A percentile compares a stretch with the other conserved stretches of the same genome.
Evolutionary conservation across 2,797 vertebrate species (phyloP).

Genomic region (Dryobates pubescens): DNA sequence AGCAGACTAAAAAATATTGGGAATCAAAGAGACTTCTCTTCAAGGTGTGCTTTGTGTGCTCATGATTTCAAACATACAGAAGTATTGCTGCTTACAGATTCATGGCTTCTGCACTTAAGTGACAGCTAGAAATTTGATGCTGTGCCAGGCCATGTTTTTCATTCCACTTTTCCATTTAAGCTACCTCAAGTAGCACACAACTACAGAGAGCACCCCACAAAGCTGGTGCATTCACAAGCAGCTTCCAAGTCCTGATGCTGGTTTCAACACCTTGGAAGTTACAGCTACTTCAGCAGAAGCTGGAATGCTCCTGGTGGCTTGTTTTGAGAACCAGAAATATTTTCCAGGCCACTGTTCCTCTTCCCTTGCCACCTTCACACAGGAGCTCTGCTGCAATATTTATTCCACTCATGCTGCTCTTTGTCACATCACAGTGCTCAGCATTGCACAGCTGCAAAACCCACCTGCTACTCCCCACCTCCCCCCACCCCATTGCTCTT

Average conservation of each 20-base stretch:
- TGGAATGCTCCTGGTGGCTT: neutral
- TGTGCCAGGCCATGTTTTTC: neutral
- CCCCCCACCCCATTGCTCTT: neutral
- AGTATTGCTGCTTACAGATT: neutral
- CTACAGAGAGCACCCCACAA: neutral
- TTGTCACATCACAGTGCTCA: neutral
- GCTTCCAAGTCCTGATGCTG: neutral
- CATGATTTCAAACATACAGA: neutral
- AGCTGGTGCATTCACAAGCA: neutral
- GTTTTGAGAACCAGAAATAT: conserved; percentile 4
- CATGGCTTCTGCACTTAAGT: neutral
- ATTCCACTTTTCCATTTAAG: neutral
- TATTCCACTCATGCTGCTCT: neutral
- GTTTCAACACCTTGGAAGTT: neutral
- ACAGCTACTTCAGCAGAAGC: neutral
- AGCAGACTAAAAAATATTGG: neutral
- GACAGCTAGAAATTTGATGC: neutral
- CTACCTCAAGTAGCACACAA: neutral
- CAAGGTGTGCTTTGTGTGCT: neutral
- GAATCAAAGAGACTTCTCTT: neutral
- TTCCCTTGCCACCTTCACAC: neutral
- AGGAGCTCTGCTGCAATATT: conserved; percentile 14
- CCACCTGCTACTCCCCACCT: conserved; percentile 25
- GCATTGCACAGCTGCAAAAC: conserved; percentile 42
- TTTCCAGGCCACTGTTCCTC: conserved; percentile 20